These are phyloP conservation scores for Crepidodera aurea DNA, from an alignment of 2,888 invertebrate genomes.

Conservation along the genomic window DNA sequence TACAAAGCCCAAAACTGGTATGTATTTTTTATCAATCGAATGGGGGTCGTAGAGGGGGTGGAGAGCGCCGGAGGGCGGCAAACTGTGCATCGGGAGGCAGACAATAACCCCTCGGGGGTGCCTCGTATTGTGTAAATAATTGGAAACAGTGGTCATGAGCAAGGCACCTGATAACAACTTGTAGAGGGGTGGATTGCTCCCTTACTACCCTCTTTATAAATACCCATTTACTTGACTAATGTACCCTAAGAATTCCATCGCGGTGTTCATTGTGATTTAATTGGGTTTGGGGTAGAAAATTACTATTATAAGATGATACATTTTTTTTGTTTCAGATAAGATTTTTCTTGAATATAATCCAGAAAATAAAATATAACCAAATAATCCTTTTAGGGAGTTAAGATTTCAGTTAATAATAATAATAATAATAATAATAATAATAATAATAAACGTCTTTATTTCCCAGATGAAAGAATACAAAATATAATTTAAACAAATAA, in stretches of 20 bases:
- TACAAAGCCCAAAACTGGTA: conserved; percentile 33
- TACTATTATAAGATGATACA: conserved; percentile 21
- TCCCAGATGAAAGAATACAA: too few species aligned
- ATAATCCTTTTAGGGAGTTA: too few species aligned
- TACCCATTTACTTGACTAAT: conserved; percentile 57
- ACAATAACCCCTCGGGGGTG: conserved; percentile 49
- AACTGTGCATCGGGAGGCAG: conserved; percentile 37
- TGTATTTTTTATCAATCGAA: conserved; percentile 41
- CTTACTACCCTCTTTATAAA: conserved; percentile 48
- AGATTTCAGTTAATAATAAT: too few species aligned
- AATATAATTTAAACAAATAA: too few species aligned
- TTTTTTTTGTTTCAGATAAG: conserved; percentile 20
- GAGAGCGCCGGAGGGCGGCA: conserved; percentile 37
- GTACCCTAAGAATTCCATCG: conserved; percentile 54
- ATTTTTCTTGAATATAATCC: not conserved
- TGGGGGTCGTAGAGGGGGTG: conserved; percentile 28
- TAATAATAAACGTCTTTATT: too few species aligned
- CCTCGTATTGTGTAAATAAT: conserved; percentile 57
- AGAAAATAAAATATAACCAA: too few species aligned
- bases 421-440: too few species aligned
- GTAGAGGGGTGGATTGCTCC: conserved; percentile 41
- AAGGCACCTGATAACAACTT: conserved; percentile 54
- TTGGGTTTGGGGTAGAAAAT: conserved; percentile 26
- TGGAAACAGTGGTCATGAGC: conserved; percentile 58
- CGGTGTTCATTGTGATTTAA: conserved; percentile 51